A percentile compares a stretch with the other conserved stretches of the same genome.
These are phyloP conservation scores for Ptilonorhynchus violaceus DNA, from an alignment of 2,113 vertebrate genomes.

Conservation along the genomic window DNA sequence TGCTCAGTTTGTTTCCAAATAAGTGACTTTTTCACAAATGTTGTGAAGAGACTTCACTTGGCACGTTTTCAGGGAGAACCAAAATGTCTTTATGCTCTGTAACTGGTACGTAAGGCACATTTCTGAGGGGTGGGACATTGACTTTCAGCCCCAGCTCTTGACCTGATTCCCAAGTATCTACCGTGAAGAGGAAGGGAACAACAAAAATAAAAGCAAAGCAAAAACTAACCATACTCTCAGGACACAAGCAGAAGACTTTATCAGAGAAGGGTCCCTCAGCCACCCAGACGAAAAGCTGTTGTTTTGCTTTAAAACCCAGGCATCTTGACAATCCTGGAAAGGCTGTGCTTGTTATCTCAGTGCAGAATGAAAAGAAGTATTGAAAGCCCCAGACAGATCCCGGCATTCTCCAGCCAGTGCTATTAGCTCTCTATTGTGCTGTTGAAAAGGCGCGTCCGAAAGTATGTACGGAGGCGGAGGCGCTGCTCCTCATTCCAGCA, in stretches of 20 bases:
- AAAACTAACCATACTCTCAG: neutral
- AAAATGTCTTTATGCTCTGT: neutral
- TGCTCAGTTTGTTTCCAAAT: neutral
- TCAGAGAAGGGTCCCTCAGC: neutral
- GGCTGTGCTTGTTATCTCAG: neutral
- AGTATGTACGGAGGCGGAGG: accelerated
- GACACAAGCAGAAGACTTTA: neutral
- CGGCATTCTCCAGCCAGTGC: neutral
- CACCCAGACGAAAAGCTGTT: neutral
- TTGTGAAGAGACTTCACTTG: neutral
- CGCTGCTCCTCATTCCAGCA: accelerated
- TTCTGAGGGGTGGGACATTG: neutral
- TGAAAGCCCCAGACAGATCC: neutral
- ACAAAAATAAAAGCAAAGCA: neutral
- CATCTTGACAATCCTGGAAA: neutral
- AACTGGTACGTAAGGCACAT: neutral
- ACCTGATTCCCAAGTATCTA: neutral
- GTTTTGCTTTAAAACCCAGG: neutral
- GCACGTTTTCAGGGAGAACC: neutral
- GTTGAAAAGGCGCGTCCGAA: accelerated
- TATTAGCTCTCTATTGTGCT: neutral
- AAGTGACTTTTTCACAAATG: neutral
- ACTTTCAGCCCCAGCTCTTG: neutral
- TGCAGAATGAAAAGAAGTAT: neutral
- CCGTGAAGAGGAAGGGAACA: neutral